Evolutionary conservation across 2,797 vertebrate genomes (phyloP), one percentile per base, ranked within the genome.

Genomic region (Natrix natrix): DNA sequence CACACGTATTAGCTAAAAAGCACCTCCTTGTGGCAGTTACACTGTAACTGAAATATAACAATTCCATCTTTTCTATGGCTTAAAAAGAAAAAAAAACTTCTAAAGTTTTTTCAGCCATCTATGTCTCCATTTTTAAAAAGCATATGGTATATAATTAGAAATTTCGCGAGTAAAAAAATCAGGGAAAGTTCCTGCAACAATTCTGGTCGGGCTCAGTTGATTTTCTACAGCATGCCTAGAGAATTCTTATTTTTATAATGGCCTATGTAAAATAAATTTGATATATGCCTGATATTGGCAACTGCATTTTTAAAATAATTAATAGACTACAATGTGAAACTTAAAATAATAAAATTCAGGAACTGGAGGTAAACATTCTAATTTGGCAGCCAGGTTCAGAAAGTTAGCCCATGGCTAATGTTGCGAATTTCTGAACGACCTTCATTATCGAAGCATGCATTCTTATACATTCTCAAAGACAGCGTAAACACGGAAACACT

Each of bases 11-110:
- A 78, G 91, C 37, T 91, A 26, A 94, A 43, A 83, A 74, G 74
- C 22, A 55, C 59, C 90, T 93, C 91, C 83, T 92, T 91, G 88
- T 93, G 91, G 57, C 28, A 26, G 26, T 59, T 86, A 43, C 57
- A 86, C 22, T 86, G 57, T 93, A 57, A 90, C 6, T 7, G 24
- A 16, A 8, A 37, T 54, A 22, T 56, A 78, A 56, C 22, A 43
- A 55, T 83, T 32, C 55, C 8, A 83, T 26, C 28, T 86, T 55
- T 22, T 54, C 20, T 83, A 90, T 86, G 69, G 48, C n/a, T 91
- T 57, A 24, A 37, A 78, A 78, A 8, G 37, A 78, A 78, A 43
- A 52, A 48, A 57, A 83, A 48, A 1, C 8, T 20, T 28, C 61
- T 69, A 48, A n/a, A 10, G 32, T 60, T 48, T 56, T 91, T 92